A percentile compares a stretch with the other conserved stretches of the same genome.
phyloP scores from a whole-genome alignment of 2,888 invertebrate genomes.

The Synergus japonicus region DNA sequence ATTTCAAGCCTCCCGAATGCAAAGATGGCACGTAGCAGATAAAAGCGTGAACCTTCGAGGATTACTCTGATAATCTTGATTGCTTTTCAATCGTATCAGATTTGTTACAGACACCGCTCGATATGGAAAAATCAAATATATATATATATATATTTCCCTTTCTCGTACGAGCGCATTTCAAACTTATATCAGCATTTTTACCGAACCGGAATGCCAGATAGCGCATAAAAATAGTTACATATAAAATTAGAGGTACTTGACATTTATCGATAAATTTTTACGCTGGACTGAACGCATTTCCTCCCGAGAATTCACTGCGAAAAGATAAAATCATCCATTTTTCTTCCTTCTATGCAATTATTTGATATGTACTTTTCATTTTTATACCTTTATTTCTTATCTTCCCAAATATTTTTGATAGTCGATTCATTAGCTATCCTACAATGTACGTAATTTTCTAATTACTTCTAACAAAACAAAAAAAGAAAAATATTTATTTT shows the following conservation, averaged over 20 bases:
- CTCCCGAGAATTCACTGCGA: neutral
- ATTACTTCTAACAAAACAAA: neutral
- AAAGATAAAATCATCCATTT: neutral
- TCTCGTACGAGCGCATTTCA: slow-evolving; percentile 4
- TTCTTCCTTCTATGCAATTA: neutral
- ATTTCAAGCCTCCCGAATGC: slow-evolving; percentile 17
- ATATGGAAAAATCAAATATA: slow-evolving; percentile 1
- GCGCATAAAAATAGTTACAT: slow-evolving; percentile 53
- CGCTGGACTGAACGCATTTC: neutral
- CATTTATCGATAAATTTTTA: slow-evolving; percentile 41
- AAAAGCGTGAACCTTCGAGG: slow-evolving; percentile 18
- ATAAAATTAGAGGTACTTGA: slow-evolving; percentile 38
- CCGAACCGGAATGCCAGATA: slow-evolving; percentile 44
- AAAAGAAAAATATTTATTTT: neutral
- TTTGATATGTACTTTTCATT: neutral
- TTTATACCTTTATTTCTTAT: neutral
- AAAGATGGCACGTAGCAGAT: slow-evolving; percentile 37
- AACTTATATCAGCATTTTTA: neutral
- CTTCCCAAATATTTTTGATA: neutral
- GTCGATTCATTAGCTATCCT: neutral
- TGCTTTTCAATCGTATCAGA: slow-evolving; percentile 8
- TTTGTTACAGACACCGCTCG: neutral
- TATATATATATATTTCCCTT: neutral
- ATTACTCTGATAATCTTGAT: slow-evolving; percentile 32
- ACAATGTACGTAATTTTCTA: neutral